Evolutionary conservation across 2,888 invertebrate genomes (phyloP), one percentile per base, ranked within the genome.

Genomic region (Metacarcinus magister): DNA sequence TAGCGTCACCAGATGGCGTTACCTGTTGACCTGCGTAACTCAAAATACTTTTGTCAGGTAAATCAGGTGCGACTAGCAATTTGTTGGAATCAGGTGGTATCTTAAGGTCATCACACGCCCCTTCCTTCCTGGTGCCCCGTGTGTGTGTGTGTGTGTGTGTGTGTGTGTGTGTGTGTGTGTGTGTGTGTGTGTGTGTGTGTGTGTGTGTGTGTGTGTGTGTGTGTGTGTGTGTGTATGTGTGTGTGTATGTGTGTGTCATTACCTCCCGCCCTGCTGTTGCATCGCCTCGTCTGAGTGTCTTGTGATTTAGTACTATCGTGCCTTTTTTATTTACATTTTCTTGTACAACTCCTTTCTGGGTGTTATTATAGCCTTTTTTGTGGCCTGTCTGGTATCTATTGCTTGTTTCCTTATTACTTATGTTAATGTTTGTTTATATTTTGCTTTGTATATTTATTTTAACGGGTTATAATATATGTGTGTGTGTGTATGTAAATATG

Each of bases 1-100:
- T 23, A 19, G 4, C 67, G 16, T n/a, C n/a, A 67, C 67, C 19
- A 19, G 2, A 16, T 23, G 67, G 67, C 2, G 67, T 16, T 32
- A 82, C 82, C 82, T 82, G 82, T 32, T 82, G 10, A 82, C 82
- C 28, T 82, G 3, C 28, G 10, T 13, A 32, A 13, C 13, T 32
- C 82, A 82, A 32, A 8, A 82, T 8, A 82, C 82, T 82, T 82
- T 10, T 28, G 28, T 32, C 82, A 82, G 82, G 82, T 82, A 82
- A 82, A 82, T 82, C 32, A 82, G 82, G 82, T 32, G 82, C 82
- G 82, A 28, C 32, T 82, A 32, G 32, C 82, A 82, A 82, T 32
- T 82, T 82, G 82, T 82, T 28, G 28, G 32, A 82, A 82, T 32
- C 28, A 82, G 10, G 82, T 82, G 82, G 28, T 82, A 82, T 82